phyloP scores from a whole-genome alignment of 2,888 invertebrate species.

The Pseudoips prasinana region DNA sequence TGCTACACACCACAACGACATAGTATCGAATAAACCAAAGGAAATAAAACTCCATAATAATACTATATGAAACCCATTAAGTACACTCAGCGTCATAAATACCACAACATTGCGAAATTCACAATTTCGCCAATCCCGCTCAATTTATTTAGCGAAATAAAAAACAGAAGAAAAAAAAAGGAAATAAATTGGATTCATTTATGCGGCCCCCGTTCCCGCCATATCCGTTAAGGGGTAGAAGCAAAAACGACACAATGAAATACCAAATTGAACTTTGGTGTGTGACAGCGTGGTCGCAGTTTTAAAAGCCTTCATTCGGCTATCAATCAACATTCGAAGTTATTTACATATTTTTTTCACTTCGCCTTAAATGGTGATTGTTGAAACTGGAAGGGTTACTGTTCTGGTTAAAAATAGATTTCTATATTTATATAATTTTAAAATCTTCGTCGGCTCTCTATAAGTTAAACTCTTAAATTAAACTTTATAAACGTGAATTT shows the following conservation, averaged over 20 bases:
- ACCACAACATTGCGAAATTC: constrained; percentile 17
- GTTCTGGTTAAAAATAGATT: too few relatives aligned
- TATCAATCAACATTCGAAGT: constrained; percentile 61
- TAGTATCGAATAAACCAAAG: too few relatives aligned
- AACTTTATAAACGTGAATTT: too few relatives aligned
- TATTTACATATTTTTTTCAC: constrained; percentile 34
- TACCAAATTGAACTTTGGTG: constrained; percentile 68
- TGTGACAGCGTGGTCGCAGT: constrained; percentile 53
- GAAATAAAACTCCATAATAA: not conserved
- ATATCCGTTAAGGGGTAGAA: constrained; percentile 58
- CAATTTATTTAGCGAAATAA: constrained; percentile 34
- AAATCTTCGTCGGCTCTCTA: too few relatives aligned
- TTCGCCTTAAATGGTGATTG: constrained; percentile 39
- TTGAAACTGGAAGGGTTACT: too few relatives aligned
- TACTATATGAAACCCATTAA: constrained; percentile 19
- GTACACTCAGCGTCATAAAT: constrained; percentile 29
- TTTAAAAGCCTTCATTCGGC: constrained; percentile 52
- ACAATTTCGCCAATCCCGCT: constrained; percentile 25
- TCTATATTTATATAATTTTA: too few relatives aligned
- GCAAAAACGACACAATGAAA: constrained; percentile 65
- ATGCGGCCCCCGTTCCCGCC: constrained; percentile 49
- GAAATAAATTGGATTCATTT: constrained; percentile 70
- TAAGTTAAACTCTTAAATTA: too few relatives aligned
- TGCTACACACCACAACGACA: too few relatives aligned
- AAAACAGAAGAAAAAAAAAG: constrained; percentile 46